phyloP scores from a whole-genome alignment of 2,113 vertebrate species.

The Notothenia coriiceps region DNA sequence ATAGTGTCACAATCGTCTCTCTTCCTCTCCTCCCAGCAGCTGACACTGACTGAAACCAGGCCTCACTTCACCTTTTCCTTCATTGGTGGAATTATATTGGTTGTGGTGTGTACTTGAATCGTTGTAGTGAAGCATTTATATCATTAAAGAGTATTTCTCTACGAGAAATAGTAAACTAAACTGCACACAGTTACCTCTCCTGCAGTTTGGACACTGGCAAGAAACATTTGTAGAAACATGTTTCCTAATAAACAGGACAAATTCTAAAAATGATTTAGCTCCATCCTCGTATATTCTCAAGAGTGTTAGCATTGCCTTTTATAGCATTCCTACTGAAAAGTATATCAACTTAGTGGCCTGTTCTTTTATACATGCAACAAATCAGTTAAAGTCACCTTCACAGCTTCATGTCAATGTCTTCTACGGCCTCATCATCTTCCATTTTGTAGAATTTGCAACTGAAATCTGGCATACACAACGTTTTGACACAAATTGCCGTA shows the following conservation, averaged over 20 bases:
- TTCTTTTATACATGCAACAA: not conserved
- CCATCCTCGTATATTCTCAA: not conserved
- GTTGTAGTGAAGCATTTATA: not conserved
- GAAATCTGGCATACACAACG: not conserved
- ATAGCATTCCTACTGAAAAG: not conserved
- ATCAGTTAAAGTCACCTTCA: not conserved
- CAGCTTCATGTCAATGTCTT: not conserved
- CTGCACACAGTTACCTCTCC: conserved; percentile 15
- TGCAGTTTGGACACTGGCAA: not conserved
- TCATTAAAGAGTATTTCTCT: conserved; percentile 4
- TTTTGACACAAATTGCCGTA: not conserved
- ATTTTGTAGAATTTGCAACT: not conserved
- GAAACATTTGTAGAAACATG: not conserved
- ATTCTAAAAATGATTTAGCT: conserved; percentile 23
- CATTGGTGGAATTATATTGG: not conserved
- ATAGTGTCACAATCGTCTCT: conserved; percentile 36
- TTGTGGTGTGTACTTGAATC: not conserved
- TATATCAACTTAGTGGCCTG: not conserved
- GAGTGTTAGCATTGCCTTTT: not conserved
- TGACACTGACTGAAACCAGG: conserved; percentile 8
- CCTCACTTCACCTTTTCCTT: conserved; percentile 7
- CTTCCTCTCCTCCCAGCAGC: conserved; percentile 16
- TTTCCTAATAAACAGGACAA: conserved; percentile 14
- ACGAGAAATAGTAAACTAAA: conserved; percentile 15
- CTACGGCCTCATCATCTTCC: not conserved